A percentile compares a stretch with the other conserved stretches of the same genome.
Conservation (phyloP, 1,140 invertebrate species). For the Camponotus floridanus region DNA sequence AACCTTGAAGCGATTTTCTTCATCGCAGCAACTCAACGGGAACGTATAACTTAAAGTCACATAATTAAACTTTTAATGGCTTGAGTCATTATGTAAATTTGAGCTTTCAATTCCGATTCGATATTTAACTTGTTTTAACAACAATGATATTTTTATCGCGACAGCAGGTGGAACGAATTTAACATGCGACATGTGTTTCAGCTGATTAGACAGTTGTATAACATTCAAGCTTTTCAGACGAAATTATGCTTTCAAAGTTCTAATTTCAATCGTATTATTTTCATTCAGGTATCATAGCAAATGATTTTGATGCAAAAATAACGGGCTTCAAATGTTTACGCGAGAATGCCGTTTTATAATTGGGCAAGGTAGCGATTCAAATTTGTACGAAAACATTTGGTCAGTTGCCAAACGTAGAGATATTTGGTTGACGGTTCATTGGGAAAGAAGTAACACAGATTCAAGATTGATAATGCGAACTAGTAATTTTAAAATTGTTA, state of each 20-base stretch:
- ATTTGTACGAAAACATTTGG: background rate
- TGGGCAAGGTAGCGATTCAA: too few relatives aligned
- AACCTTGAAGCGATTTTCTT: constrained; percentile 36
- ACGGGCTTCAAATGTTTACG: background rate
- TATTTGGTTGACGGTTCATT: background rate
- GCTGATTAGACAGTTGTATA: background rate
- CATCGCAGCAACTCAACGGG: background rate
- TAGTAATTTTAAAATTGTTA: background rate
- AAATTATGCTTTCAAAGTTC: background rate
- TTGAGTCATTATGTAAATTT: constrained; percentile 11
- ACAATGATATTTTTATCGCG: background rate
- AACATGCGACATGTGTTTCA: background rate
- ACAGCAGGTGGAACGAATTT: background rate
- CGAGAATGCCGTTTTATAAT: constrained; percentile 12
- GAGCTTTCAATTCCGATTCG: background rate
- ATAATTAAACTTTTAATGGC: background rate
- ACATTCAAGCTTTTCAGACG: background rate
- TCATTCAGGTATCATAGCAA: background rate
- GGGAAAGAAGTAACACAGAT: too few relatives aligned
- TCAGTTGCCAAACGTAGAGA: background rate
- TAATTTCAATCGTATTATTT: constrained; percentile 20
- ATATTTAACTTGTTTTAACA: background rate
- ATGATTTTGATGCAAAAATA: background rate
- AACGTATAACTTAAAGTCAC: constrained; percentile 4
- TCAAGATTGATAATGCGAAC: too few relatives aligned